Conservation (phyloP, 2,888 invertebrate genomes). For the Zaprionus obscuricornis region DNA sequence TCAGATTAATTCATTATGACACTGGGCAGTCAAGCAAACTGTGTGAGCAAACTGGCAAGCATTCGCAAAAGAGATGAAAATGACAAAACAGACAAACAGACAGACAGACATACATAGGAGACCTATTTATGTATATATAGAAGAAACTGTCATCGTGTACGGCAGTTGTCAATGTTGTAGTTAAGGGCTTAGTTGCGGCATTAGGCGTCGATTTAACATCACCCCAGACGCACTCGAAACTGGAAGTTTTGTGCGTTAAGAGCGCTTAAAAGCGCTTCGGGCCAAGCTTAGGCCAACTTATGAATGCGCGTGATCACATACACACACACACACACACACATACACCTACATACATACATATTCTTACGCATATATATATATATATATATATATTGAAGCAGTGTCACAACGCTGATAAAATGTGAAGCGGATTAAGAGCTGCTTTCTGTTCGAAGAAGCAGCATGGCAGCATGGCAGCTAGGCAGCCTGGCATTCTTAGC, state of each 20-base stretch:
- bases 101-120: too few species aligned
- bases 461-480: too few species aligned
- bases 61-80: too few species aligned
- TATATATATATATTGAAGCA: slow-evolving; percentile 40
- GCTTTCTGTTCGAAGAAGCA: slow-evolving; percentile 33
- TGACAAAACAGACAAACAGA: too few species aligned
- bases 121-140: too few species aligned
- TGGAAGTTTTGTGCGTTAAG: slow-evolving; percentile 58
- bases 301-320: slow-evolving; percentile 64
- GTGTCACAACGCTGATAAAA: slow-evolving; percentile 76
- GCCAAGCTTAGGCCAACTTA: slow-evolving; percentile 65
- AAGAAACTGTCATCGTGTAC: slow-evolving; percentile 25
- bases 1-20: slow-evolving; percentile 74
- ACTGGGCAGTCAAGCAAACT: slow-evolving; percentile 15
- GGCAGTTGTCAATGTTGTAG: slow-evolving; percentile 72
- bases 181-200: slow-evolving; percentile 73
- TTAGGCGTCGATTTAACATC: slow-evolving; percentile 71
- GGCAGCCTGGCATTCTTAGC: too few species aligned
- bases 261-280: slow-evolving; percentile 70
- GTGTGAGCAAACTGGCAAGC: slow-evolving; percentile 5
- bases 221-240: slow-evolving; percentile 10
- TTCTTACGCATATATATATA: not conserved
- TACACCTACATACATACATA: slow-evolving; percentile 1
- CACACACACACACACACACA: slow-evolving; percentile 22
- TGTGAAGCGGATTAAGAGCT: slow-evolving; percentile 76